phyloP scores from a whole-genome alignment of 23 tunicate species.

The Halocynthia aurantium region DNA sequence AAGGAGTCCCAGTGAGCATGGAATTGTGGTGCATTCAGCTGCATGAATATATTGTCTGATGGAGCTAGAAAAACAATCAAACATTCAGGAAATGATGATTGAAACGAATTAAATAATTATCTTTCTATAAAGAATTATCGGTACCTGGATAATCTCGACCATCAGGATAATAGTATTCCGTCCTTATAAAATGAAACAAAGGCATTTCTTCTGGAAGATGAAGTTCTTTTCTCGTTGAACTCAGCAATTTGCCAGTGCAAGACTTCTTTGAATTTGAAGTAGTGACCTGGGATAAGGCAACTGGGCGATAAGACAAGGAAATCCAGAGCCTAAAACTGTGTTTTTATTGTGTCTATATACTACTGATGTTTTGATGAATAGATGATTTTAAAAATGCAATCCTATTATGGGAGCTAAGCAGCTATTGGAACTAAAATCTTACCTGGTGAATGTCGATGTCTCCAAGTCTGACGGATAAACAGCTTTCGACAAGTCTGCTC shows the following conservation, averaged over 20 bases:
- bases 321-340: neutral
- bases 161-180: conserved; percentile 82
- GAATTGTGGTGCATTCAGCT: conserved; percentile 60
- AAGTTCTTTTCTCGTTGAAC: conserved; percentile 55
- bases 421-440: neutral
- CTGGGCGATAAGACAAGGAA: neutral
- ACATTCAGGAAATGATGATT: neutral
- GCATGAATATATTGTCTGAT: conserved; percentile 60
- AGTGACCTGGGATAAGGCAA: conserved; percentile 36
- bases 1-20: conserved; percentile 81
- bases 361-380: neutral
- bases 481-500: conserved; percentile 56
- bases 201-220: conserved; percentile 84
- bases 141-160: conserved; percentile 82
- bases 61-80: conserved; percentile 49
- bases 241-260: conserved; percentile 37
- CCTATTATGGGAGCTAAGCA: neutral
- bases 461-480: conserved; percentile 50
- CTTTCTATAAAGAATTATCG: neutral
- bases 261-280: conserved; percentile 41
- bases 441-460: conserved; percentile 85
- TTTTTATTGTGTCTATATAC: neutral
- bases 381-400: neutral
- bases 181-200: conserved; percentile 29
- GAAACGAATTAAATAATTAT: neutral